Evolutionary conservation across 30 jellyfish, hydroid and myxozoan species (phyloP).

Genomic region (Calvadosia cruxmelitensis): DNA sequence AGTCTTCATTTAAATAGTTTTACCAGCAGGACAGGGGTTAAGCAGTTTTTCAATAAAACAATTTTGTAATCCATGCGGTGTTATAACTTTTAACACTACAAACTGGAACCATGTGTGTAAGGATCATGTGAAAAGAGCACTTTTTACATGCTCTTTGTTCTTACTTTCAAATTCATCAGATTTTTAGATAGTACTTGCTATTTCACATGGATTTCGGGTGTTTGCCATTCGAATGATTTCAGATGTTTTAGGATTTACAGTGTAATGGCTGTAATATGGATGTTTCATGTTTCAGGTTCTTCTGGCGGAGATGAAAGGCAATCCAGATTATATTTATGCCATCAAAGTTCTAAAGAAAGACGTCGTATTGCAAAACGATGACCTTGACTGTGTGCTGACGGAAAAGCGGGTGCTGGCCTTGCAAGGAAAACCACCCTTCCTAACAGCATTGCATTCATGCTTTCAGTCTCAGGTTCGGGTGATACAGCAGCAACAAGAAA

Average conservation of each 20-base stretch:
- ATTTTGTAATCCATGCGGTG: no score
- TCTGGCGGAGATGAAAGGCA: constrained; percentile 94
- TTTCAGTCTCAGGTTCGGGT: constrained; percentile 87
- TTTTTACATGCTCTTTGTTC: no score
- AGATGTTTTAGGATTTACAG: neutral
- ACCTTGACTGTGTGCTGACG: constrained; percentile 86
- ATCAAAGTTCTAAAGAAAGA: constrained; percentile 91
- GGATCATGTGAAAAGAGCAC: neutral
- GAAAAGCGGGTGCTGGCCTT: constrained; percentile 94
- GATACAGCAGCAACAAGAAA: no score
- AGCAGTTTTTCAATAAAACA: no score
- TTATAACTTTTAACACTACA: no score
- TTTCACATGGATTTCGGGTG: no score
- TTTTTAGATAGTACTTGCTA: neutral
- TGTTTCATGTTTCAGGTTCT: constrained; percentile 44
- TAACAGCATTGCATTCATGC: constrained; percentile 96
- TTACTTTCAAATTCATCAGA: neutral
- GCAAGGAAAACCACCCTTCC: constrained; percentile 98
- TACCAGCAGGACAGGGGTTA: no score
- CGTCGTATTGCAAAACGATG: constrained; percentile 97
- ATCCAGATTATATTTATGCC: constrained; percentile 78
- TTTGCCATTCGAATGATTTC: neutral
- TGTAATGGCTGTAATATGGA: neutral
- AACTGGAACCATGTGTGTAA: no score
- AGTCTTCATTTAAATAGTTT: no score